Evolutionary conservation across 1,140 invertebrate genomes (phyloP).

Genomic region (Meloidogyne exigua): DNA sequence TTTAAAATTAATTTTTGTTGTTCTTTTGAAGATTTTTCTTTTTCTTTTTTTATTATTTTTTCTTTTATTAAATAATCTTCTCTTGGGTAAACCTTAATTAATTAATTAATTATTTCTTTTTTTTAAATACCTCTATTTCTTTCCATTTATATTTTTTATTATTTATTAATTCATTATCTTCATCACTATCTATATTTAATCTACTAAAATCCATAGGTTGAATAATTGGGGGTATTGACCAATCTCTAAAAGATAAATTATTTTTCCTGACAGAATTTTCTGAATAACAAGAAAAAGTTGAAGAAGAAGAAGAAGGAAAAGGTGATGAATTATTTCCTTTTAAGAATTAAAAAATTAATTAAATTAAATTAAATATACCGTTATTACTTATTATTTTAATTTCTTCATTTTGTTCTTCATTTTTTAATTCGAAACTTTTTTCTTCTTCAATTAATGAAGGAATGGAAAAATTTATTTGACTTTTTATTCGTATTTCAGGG

Average conservation of each 20-base stretch:
- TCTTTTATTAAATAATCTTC: not conserved
- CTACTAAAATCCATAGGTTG: not conserved
- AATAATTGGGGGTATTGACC: not conserved
- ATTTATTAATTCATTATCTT: not conserved
- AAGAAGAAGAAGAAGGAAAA: not conserved
- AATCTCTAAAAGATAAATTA: not conserved
- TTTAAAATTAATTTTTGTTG: not conserved
- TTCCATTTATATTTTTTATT: constrained; percentile 11
- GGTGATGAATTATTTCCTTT: not conserved
- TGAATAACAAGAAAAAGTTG: not conserved
- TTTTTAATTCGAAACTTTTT: not conserved
- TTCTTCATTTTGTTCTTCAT: not conserved
- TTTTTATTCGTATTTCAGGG: not conserved
- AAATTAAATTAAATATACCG: not conserved
- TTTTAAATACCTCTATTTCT: constrained; percentile 11
- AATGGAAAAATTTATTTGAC: not conserved
- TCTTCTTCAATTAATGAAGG: not conserved
- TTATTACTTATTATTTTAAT: not conserved
- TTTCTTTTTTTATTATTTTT: not conserved
- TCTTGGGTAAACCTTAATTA: not conserved
- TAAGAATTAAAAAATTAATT: not conserved
- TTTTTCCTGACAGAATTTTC: not conserved
- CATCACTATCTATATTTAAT: not conserved
- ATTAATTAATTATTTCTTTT: not conserved
- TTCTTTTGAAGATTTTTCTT: not conserved